Conservation (phyloP, 2,888 invertebrate species). For the Phortica magna region DNA sequence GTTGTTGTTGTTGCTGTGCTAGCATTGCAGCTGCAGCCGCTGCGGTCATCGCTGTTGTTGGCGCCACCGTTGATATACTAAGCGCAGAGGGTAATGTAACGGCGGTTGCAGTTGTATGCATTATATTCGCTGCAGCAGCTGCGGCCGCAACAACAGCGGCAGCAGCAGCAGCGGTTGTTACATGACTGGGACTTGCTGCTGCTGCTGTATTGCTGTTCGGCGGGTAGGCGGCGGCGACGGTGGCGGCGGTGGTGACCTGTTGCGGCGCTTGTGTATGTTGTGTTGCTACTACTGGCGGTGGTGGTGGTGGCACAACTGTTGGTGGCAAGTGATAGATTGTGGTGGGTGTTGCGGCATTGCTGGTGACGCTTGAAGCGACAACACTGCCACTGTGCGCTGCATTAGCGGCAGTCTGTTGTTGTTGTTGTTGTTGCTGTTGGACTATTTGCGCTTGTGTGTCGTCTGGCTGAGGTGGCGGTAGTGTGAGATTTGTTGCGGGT, state of each 20-base stretch:
- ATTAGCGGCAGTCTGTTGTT: neutral
- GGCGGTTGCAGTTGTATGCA: slow-evolving; percentile 25
- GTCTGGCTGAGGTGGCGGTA: neutral
- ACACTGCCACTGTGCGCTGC: neutral
- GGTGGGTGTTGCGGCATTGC: slow-evolving; percentile 37
- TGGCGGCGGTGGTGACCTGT: slow-evolving; percentile 4
- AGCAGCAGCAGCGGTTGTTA: slow-evolving; percentile 41
- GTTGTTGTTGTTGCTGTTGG: slow-evolving; percentile 3
- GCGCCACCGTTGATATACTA: slow-evolving; percentile 54
- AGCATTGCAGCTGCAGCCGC: slow-evolving; percentile 43
- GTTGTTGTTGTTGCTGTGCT: slow-evolving; percentile 46
- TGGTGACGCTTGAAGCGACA: neutral
- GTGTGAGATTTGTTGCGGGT: slow-evolving; percentile 43
- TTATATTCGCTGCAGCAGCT: neutral
- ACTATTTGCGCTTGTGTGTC: neutral
- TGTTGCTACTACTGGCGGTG: slow-evolving; percentile 45
- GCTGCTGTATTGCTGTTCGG: slow-evolving; percentile 25
- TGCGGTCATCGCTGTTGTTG: slow-evolving; percentile 49
- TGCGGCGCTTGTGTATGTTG: slow-evolving; percentile 3
- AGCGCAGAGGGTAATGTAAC: slow-evolving; percentile 51
- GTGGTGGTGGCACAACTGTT: slow-evolving; percentile 59
- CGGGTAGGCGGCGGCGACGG: slow-evolving; percentile 27
- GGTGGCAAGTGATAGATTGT: slow-evolving; percentile 71
- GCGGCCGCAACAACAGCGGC: slow-evolving; percentile 10
- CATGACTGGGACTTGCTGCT: slow-evolving; percentile 39